Percentiles rank a stretch among this genome's conserved stretches.
These are phyloP conservation scores for Nycteola revayana DNA, from an alignment of 2,888 invertebrate species.

Conservation along the genomic window DNA sequence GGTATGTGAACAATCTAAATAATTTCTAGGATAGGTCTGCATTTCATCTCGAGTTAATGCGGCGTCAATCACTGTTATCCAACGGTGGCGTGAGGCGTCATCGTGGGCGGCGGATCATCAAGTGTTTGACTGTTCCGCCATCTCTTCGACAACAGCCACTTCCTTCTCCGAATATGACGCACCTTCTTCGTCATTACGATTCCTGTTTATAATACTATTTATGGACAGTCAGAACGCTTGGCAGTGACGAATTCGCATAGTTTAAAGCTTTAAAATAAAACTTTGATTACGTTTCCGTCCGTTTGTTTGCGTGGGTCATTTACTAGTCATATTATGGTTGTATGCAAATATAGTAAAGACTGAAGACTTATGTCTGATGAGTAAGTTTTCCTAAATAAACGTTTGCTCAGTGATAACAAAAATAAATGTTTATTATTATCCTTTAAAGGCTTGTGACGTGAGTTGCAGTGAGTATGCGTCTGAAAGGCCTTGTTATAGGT, in stretches of 20 bases:
- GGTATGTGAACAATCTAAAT: constrained; percentile 6
- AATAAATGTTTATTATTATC: constrained; percentile 10
- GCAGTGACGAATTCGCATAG: constrained; percentile 31
- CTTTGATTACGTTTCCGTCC: constrained; percentile 26
- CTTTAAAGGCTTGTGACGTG: constrained; percentile 4
- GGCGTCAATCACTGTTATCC: constrained; percentile 39
- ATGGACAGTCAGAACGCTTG: constrained; percentile 42
- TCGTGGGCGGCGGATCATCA: constrained; percentile 55
- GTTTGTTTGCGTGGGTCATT: constrained; percentile 23
- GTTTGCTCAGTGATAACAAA: constrained; percentile 15
- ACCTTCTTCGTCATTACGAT: constrained; percentile 41
- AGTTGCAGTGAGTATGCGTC: constrained; percentile 9
- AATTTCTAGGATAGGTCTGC: constrained; percentile 28
- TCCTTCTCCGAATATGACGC: constrained; percentile 61
- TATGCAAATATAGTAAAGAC: constrained; percentile 27
- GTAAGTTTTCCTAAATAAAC: constrained; percentile 30
- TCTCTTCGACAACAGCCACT: constrained; percentile 43
- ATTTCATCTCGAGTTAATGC: constrained; percentile 37
- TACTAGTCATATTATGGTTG: constrained; percentile 18
- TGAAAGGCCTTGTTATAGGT: constrained; percentile 10
- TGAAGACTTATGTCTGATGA: constrained; percentile 21
- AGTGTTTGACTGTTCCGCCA: constrained; percentile 44
- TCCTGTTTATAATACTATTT: constrained; percentile 57
- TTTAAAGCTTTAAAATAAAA: constrained; percentile 40
- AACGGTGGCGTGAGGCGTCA: constrained; percentile 25